Evolutionary conservation across 2,113 vertebrate genomes (phyloP), one percentile per base, ranked within the genome.

Genomic region (Caranx melampygus): DNA sequence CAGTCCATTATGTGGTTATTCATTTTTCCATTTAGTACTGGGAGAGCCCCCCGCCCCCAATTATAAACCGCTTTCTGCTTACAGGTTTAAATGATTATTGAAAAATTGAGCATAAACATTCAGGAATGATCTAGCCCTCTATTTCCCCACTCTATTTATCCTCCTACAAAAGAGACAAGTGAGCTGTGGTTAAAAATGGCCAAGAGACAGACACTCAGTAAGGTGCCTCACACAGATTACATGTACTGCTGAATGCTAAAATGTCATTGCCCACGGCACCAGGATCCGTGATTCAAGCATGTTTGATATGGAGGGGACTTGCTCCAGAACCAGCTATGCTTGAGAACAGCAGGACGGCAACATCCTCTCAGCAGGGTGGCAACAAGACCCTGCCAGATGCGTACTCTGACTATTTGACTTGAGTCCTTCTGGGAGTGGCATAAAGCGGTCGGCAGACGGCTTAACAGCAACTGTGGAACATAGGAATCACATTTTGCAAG

Each of bases 351-450:
- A 20, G 71, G 78, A 63, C 18, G 18, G 49, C 58, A 64, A 9
- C 26, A 55, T 78, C 68, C 51, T 64, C 79, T 2, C 78, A 60
- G 79, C 67, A 47, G 71, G 76, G 3, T 35, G 72, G 26, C 54
- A n/a, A 72, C 65, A 18, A 74, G 75, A 66, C 81, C 40, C 75
- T 66, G 64, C 83, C 87, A 88, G 81, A 86, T 85, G 77, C 76
- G 71, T 35, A 60, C 76, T 87, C 72, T 44, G 33, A 68, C 44
- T 72, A 44, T 83, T 74, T 85, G 77, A 81, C 89, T 79, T 40
- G 37, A 84, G 57, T 70, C 89, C 80, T 68, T 85, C 64, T 71
- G 89, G 85, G 85, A 88, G 75, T 60, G 60, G 59, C 73, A 81
- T 21, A 45, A 79, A 85, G 67, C 63, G 67, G 79, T 83, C 63